Percentiles rank a stretch among this genome's conserved stretches.
Conservation (phyloP, 2,113 vertebrate species). For the Alethe diademata region DNA sequence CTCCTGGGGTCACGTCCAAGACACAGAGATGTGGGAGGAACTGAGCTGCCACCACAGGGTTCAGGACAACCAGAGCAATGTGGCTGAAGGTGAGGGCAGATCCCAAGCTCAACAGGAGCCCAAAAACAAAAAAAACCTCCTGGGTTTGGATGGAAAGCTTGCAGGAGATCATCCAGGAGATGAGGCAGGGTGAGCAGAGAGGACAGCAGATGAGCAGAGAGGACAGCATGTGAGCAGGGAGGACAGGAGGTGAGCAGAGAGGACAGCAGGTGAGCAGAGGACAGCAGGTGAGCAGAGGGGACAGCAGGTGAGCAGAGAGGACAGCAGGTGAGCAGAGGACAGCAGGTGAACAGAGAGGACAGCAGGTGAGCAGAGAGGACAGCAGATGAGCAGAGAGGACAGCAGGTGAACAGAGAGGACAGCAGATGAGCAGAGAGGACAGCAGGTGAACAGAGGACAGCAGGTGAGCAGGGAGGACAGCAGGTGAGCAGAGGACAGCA, state of each 20-base stretch:
- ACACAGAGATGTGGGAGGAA: neutral
- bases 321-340: neutral
- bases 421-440: neutral
- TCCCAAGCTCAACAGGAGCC: neutral
- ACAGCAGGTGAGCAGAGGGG: neutral
- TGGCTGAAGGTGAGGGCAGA: fast-evolving
- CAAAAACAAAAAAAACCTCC: neutral
- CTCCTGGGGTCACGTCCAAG: neutral
- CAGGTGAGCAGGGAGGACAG: neutral
- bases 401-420: neutral
- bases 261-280: neutral
- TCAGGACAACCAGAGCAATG: neutral
- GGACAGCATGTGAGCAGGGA: neutral
- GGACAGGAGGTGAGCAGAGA: neutral
- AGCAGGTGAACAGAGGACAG: neutral
- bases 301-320: neutral
- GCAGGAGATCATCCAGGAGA: neutral
- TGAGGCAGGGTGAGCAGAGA: neutral
- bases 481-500: neutral
- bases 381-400: neutral
- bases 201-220: neutral
- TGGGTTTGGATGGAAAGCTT: fast-evolving
- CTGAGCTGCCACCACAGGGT: neutral
- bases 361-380: neutral
- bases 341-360: neutral